Base-by-base conservation (phyloP, 2,113 vertebrate species). In the Ascaphus truei region DNA sequence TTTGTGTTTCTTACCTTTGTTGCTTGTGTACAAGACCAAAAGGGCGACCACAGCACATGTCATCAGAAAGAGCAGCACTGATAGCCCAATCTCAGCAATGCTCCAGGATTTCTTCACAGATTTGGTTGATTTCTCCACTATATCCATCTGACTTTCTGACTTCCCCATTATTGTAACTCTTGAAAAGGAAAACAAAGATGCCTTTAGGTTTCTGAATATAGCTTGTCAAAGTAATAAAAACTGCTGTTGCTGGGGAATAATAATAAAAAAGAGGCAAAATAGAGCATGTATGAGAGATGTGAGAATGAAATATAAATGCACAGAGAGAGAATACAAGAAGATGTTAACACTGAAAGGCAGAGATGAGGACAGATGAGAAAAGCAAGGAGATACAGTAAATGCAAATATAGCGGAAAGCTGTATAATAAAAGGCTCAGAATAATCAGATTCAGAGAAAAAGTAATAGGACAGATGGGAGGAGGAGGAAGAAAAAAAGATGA, bases 61-160 rank as follows among this genome's bases (percentile, higher is more conserved):
- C 83, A 84, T 77, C 85, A 94, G 85, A 72, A 96, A 75, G 69
- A 94, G 85, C 76, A 95, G 73, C 34, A 95, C 88, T 1, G 92
- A 88, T 77, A 98, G 84, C 55, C 85, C 81, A 20, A 93, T 78
- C 65, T 93, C 92, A 73, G 90, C 83, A 43, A 86, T 75, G 68
- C 86, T 91, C 85, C 90, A 92, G 56, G 79, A 85, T 75, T 81
- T 91, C 81, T 81, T 94, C 57, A 81, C 86, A 0, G 88, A 48
- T 80, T 83, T 88, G 65, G 83, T 80, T 15, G 93, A 88, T 85
- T 90, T 92, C 86, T 96, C 94, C 91, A 92, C 92, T 79, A 92
- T 93, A 76, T 94, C 93, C 93, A 90, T 91, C 43, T 95, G 92
- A 68, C 92, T 94, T 84, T 94, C 92, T 0, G 94, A 93, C 87